Percentiles rank a stretch among this genome's conserved stretches.
These are phyloP conservation scores for Brachionus rubens DNA, from an alignment of 1,140 invertebrate species.

Conservation along the genomic window DNA sequence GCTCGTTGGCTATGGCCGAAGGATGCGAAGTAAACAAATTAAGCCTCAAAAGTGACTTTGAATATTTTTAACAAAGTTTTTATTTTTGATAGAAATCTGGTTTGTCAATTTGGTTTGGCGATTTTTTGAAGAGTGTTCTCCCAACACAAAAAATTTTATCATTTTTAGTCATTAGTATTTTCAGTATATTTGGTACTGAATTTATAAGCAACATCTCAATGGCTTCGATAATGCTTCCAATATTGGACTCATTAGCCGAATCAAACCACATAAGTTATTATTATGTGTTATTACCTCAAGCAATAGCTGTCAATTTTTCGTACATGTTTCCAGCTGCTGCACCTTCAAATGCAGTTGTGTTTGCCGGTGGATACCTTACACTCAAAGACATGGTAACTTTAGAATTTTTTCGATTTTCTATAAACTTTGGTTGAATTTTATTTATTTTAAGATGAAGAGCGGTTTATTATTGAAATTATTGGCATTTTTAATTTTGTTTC, in stretches of 20 bases:
- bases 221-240: constrained; percentile 61
- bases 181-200: constrained; percentile 49
- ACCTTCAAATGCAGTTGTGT: constrained; percentile 88
- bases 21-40: constrained; percentile 47
- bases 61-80: too few relatives aligned
- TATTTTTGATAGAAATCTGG: constrained; percentile 48
- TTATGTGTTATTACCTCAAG: constrained; percentile 79
- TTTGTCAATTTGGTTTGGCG: constrained; percentile 52
- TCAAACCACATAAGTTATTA: constrained; percentile 69
- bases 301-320: constrained; percentile 70
- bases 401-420: too few relatives aligned
- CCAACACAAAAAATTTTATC: not conserved
- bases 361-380: constrained; percentile 59
- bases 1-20: constrained; percentile 17
- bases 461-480: constrained; percentile 75
- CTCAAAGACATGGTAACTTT: constrained; percentile 39
- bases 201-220: constrained; percentile 61
- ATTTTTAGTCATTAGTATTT: constrained; percentile 8
- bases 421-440: not conserved
- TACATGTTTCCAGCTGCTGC: constrained; percentile 76
- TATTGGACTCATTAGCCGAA: constrained; percentile 58
- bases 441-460: constrained; percentile 63
- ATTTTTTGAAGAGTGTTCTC: constrained; percentile 47
- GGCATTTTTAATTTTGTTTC: constrained; percentile 68
- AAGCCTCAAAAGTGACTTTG: too few relatives aligned